Evolutionary conservation across 2,113 vertebrate genomes (phyloP), one percentile per base, ranked within the genome.

Genomic region (Balaeniceps rex): DNA sequence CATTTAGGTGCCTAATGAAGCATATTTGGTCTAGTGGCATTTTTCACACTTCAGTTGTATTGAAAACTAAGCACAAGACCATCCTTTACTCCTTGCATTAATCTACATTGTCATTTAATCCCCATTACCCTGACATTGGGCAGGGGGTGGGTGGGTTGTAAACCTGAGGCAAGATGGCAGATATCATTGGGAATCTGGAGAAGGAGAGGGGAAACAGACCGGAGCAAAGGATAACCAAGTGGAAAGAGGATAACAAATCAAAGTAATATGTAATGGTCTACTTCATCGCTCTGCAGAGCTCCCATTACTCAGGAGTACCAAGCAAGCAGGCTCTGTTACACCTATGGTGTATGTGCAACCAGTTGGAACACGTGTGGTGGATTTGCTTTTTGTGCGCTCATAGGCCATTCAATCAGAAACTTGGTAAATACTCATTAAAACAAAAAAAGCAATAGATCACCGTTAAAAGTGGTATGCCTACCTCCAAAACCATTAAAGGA

Each of bases 1-100:
- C 33, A 4, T 72, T 97, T 95, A 93, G 38, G 29, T 93, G 44
- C 84, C 47, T 96, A 96, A 95, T 96, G 93, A 95, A 71, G 47
- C 89, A 85, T n/a, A 49, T 60, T 89, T 84, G 31, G 31, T 87
- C 21, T 71, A 84, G 65, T 64, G 21, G 47, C 14, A 52, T 71
- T 91, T 96, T 96, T 89, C 47, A 68, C 57, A 72, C 34, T 93
- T 92, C 70, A 65, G 6, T 92, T 85, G 36, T 85, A 19, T 40
- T 74, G 79, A 90, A 90, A 88, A 83, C 40, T 83, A 65, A 86
- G 19, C 31, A 40, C 11, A 63, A 66, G 46, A 86, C 46, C 4
- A 81, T 83, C 29, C 38, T 84, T 91, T 76, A 33, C 7, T 68
- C 24, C 54, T 83, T n/a, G 17, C 36, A 82, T 88, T 68, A 14